Percentiles rank a stretch among this genome's conserved stretches.
Evolutionary conservation across 1,140 invertebrate species (phyloP).

Genomic region (Glomeris maerens): DNA sequence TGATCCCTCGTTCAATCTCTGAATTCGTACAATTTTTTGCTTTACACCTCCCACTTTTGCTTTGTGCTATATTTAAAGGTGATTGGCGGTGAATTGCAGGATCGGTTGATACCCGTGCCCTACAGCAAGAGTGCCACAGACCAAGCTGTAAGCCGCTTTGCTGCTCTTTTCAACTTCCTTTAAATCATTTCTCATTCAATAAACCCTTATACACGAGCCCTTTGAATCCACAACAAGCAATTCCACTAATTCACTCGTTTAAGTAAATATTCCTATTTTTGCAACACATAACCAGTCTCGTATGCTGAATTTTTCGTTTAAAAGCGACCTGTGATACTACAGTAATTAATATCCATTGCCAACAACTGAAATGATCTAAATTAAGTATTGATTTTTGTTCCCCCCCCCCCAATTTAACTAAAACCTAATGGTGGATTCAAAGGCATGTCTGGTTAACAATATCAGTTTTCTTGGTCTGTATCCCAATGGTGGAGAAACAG

Average conservation of each 20-base stretch:
- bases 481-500: too few relatives aligned
- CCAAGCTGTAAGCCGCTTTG: constrained; percentile 85
- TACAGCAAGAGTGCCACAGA: constrained; percentile 99
- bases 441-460: too few relatives aligned
- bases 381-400: too few relatives aligned
- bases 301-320: too few relatives aligned
- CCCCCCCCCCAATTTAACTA: too few relatives aligned
- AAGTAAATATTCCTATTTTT: not conserved
- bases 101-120: constrained; percentile 95
- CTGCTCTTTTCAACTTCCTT: constrained; percentile 11
- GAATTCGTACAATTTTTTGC: not conserved
- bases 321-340: too few relatives aligned
- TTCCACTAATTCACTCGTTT: not conserved
- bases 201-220: not conserved
- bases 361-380: too few relatives aligned
- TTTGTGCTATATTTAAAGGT: constrained; percentile 73
- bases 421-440: too few relatives aligned
- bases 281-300: too few relatives aligned
- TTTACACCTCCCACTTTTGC: constrained; percentile 33
- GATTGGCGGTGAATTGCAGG: constrained; percentile 98
- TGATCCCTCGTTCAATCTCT: not conserved
- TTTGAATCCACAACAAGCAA: constrained; percentile 5
- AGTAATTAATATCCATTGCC: too few relatives aligned
- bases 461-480: too few relatives aligned
- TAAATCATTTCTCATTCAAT: not conserved